Conservation (phyloP, 2,888 invertebrate species). For the Tetranychus piercei region DNA sequence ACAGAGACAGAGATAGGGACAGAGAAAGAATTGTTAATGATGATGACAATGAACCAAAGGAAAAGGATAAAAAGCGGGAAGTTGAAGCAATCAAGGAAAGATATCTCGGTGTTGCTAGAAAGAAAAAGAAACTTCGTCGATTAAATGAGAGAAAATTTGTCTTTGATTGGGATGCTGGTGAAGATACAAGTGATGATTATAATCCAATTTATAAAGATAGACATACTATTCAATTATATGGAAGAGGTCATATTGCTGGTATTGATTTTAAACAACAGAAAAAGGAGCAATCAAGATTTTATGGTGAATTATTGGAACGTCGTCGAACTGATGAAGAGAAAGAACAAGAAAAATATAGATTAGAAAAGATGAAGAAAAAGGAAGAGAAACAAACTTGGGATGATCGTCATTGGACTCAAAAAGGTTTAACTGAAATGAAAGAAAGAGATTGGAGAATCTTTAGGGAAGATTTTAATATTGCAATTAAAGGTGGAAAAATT, state of each 20-base stretch:
- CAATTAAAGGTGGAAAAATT: conserved; percentile 65
- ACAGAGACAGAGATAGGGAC: neutral
- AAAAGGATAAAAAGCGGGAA: conserved; percentile 74
- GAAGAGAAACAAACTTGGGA: conserved; percentile 98
- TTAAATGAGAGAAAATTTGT: conserved; percentile 97
- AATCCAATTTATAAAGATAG: conserved; percentile 87
- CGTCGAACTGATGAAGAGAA: conserved; percentile 88
- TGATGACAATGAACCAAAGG: conserved; percentile 30
- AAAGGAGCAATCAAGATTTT: conserved; percentile 86
- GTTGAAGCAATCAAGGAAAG: conserved; percentile 85
- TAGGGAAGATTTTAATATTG: conserved; percentile 94
- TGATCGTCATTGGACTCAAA: conserved; percentile 97
- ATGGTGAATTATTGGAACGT: conserved; percentile 74
- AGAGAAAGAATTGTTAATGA: conserved; percentile 25
- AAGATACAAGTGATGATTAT: conserved; percentile 95
- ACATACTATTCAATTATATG: conserved; percentile 84
- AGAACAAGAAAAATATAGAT: conserved; percentile 76
- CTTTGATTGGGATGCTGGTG: conserved; percentile 98
- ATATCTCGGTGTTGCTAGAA: conserved; percentile 78
- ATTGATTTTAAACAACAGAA: conserved; percentile 69
- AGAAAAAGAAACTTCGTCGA: conserved; percentile 72
- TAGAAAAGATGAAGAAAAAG: conserved; percentile 77
- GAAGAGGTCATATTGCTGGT: conserved; percentile 89
- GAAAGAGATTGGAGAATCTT: conserved; percentile 99
- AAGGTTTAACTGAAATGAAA: conserved; percentile 80